Evolutionary conservation across 2,888 invertebrate species (phyloP), one percentile per base, ranked within the genome.

Genomic region (Nomada ruficornis): DNA sequence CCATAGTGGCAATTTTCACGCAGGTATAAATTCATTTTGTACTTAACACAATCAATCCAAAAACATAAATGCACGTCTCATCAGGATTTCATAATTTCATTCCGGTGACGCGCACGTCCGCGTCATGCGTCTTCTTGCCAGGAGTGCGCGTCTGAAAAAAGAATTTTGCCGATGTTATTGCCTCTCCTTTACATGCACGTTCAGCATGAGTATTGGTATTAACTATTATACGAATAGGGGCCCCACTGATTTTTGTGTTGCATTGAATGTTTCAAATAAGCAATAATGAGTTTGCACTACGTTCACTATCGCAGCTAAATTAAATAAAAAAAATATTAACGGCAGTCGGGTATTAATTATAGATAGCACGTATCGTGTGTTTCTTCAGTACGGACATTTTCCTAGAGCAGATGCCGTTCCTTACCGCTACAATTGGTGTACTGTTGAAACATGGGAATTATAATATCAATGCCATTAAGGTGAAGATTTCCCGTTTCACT

Each of bases 361-460:
- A 75, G 60, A 13, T 60, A 23, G 4, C 15, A 5, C 13, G 18
- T 1, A 10, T 75, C 5, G 23, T 44, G 15, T 2, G 2, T 3
- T 75, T 54, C 23, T 75, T 54, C 20, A 54, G 44, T 10, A 0
- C 29, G 11, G 18, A 75, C 10, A 3, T 13, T 9, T 0, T 69
- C 3, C 15, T 62, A 2, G 42, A 68, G 26, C 42, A 75, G 2
- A 15, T 60, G 0, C n/a, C 52, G 7, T 69, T 69, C 11, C 2
- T 62, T 0, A 1, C 2, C 2, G 29, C 11, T 0, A 0, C 1
- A 11, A 0, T 2, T 0, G 68, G n/a, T 7, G 10, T 44, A 11
- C 0, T 68, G 0, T 0, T 52, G 2, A 60, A 75, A 2, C 36
- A 60, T 9, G 13, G 23, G 10, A 23, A 52, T 13, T 62, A 69